Evolutionary conservation across 1,140 invertebrate species (phyloP).

Genomic region (Micrasema minimum): DNA sequence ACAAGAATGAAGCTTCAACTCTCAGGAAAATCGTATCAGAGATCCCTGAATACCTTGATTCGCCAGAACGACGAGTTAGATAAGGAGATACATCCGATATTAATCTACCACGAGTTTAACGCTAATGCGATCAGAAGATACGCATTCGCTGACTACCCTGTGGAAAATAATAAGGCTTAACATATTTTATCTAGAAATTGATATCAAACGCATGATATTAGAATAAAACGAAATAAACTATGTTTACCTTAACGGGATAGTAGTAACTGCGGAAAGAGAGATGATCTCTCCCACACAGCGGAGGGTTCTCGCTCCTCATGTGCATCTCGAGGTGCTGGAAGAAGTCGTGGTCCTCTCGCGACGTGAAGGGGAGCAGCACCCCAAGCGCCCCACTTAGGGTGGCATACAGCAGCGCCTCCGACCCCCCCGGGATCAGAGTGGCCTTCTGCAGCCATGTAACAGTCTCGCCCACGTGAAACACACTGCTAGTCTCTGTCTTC

Average conservation of each 20-base stretch:
- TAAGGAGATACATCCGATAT: constrained; percentile 39
- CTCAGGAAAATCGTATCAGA: constrained; percentile 48
- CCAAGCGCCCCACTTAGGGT: constrained; percentile 96
- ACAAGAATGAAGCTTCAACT: constrained; percentile 46
- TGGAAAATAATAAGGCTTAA: constrained; percentile 12
- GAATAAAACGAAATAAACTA: no score
- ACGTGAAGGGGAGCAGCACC: constrained; percentile 96
- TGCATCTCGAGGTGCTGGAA: constrained; percentile 99
- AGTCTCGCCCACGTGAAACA: constrained; percentile 97
- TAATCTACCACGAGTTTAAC: constrained; percentile 52
- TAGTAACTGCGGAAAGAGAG: constrained; percentile 97
- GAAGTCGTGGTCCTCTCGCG: constrained; percentile 98
- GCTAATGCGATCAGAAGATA: constrained; percentile 44
- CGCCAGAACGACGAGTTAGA: constrained; percentile 47
- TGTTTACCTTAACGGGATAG: constrained; percentile 95
- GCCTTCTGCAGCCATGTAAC: constrained; percentile 92
- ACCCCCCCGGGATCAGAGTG: constrained; percentile 96
- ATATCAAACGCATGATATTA: no score
- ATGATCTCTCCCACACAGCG: constrained; percentile 97
- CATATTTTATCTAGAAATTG: not conserved
- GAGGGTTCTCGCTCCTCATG: constrained; percentile 96
- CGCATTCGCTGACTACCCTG: constrained; percentile 50
- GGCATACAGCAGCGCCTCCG: constrained; percentile 95
- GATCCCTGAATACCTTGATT: constrained; percentile 16
- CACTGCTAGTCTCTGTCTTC: constrained; percentile 92